Conservation (phyloP, 2,888 invertebrate species). For the Penaeus monodon region DNA sequence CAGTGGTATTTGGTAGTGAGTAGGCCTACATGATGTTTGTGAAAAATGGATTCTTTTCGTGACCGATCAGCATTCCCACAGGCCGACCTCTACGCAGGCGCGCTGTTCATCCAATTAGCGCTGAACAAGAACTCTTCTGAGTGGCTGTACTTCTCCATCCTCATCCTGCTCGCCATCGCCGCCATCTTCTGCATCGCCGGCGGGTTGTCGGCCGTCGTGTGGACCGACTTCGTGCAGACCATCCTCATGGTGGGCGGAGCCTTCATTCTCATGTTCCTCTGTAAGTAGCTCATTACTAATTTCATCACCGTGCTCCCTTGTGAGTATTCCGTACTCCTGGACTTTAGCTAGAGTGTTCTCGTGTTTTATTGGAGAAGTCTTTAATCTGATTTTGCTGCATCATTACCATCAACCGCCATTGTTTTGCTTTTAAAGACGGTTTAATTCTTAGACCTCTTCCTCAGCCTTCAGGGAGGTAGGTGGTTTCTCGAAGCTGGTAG, state of each 20-base stretch:
- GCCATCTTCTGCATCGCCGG: constrained; percentile 73
- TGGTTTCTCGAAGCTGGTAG: constrained; percentile 39
- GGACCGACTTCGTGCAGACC: constrained; percentile 74
- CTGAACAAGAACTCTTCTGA: constrained; percentile 67
- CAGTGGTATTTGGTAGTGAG: too few species aligned
- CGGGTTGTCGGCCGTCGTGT: constrained; percentile 74
- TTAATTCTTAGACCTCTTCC: neutral
- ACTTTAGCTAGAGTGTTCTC: too few species aligned
- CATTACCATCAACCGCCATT: too few species aligned
- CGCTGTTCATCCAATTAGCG: constrained; percentile 73
- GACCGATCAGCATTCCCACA: constrained; percentile 62
- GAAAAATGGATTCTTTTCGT: too few species aligned
- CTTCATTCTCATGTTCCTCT: constrained; percentile 70
- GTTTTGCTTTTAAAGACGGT: too few species aligned
- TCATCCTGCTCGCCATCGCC: constrained; percentile 72
- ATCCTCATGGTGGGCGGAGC: constrained; percentile 73
- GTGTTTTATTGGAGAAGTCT: too few species aligned
- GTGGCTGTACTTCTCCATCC: constrained; percentile 70
- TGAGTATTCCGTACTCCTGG: too few species aligned
- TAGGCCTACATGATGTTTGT: too few species aligned
- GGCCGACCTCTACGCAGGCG: constrained; percentile 74
- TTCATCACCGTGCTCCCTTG: too few species aligned
- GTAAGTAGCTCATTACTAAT: constrained; percentile 67
- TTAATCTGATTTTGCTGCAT: too few species aligned
- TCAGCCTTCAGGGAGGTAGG: constrained; percentile 40